Evolutionary conservation across 2,113 vertebrate species (phyloP), one percentile per base, ranked within the genome.

Genomic region (Pygoscelis adeliae): DNA sequence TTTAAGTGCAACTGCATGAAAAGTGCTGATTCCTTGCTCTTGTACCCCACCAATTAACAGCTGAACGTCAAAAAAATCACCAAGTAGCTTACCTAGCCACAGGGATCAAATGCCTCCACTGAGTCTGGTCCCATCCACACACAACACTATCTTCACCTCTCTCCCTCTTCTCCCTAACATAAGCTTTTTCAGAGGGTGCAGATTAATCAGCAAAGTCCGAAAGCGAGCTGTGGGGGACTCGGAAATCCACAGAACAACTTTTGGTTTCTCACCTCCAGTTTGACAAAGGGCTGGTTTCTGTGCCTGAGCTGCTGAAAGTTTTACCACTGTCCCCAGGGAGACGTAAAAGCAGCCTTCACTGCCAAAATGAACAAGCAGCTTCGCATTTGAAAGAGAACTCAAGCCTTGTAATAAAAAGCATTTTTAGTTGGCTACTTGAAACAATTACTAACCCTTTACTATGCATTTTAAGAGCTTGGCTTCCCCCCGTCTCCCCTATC

Each of bases 371-470:
- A 90, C 92, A 92, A 85, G 38, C 81, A 72, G 84, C 63, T 91
- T 81, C 87, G 77, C 59, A 87, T 85, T 56, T 93, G 89, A 97
- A 91, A 93, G 81, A 59, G 46, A 80, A 66, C 66, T 70, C 74
- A 44, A 76, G 70, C 36, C 71, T 83, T 13, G 9, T 52, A 91
- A 89, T 70, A 92, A 94, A 93, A 86, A 87, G 58, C 69, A 47
- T 79, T 93, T 97, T 79, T 76, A 87, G 74, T 34, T 5, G 2
- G 78, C 91, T 93, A 36, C 93, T 96, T 90, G 81, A 93, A 91
- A 95, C 91, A 96, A 97, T 97, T 97, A 91, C 82, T 78, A 85
- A 86, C n/a, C 18, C 79, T 90, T 93, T 89, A 91, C 50, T 55
- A 36, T 5, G 89, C 6, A 0, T 79, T 97, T 97, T 88, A 93